phyloP scores from a whole-genome alignment of 2,113 vertebrate genomes.

The Grammomys dolichurus region DNA sequence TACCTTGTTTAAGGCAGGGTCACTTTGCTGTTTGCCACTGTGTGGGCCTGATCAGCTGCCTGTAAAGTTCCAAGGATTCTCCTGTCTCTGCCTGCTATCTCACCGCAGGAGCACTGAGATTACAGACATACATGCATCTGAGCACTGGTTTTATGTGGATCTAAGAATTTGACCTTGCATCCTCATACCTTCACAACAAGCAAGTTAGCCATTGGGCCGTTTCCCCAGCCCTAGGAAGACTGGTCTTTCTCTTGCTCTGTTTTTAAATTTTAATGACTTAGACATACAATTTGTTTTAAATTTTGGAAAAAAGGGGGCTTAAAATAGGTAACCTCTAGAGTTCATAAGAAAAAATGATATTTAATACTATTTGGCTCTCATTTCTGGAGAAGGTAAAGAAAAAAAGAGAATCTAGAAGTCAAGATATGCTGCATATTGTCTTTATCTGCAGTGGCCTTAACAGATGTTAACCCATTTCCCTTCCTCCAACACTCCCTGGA shows the following conservation, averaged over 20 bases:
- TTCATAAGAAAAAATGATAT: slow-evolving; percentile 4
- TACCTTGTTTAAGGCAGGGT: background rate
- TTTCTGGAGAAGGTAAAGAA: background rate
- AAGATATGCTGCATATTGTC: background rate
- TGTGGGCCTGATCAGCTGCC: background rate
- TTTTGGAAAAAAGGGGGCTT: background rate
- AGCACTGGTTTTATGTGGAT: background rate
- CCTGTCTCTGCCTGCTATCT: background rate
- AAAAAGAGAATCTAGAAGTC: background rate
- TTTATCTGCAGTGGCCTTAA: background rate
- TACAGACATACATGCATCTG: background rate
- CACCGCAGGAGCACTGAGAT: too few species aligned
- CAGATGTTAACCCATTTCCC: background rate
- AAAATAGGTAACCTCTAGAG: background rate
- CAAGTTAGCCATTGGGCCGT: background rate
- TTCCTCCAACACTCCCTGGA: background rate
- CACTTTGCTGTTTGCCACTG: background rate
- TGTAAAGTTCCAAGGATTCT: background rate
- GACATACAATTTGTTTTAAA: background rate
- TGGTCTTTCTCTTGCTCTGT: background rate
- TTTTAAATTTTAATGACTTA: background rate
- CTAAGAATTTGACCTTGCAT: background rate
- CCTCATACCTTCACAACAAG: background rate
- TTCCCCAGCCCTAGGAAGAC: background rate
- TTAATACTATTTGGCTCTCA: background rate